A percentile compares a stretch with the other conserved stretches of the same genome.
These are phyloP conservation scores for Varanus salvator DNA, from an alignment of 2,113 vertebrate genomes.

Conservation along the genomic window DNA sequence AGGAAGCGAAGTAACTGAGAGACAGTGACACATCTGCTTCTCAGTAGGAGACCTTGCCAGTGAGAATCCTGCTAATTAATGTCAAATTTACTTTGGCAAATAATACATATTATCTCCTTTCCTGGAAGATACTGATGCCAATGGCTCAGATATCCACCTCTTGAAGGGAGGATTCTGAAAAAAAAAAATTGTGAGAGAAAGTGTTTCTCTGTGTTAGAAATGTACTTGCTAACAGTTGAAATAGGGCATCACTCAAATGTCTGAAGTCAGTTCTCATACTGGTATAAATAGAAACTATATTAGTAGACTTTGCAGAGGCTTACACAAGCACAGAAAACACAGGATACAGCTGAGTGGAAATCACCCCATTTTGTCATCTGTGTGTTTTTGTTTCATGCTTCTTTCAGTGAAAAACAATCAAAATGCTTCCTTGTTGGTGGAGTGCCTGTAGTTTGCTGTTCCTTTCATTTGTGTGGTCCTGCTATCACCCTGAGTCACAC, in stretches of 20 bases:
- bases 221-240: background rate
- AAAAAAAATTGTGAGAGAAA: background rate
- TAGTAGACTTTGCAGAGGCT: background rate
- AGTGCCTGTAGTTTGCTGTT: background rate
- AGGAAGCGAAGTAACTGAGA: constrained; percentile 67
- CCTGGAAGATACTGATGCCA: constrained; percentile 55
- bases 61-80: constrained; percentile 70
- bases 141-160: rapidly evolving
- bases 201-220: background rate
- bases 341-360: background rate
- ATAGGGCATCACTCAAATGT: background rate
- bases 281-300: constrained; percentile 7
- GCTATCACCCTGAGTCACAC: background rate
- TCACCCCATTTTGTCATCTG: background rate
- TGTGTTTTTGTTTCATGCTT: too few species aligned
- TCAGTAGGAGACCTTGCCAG: constrained; percentile 53
- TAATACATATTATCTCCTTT: constrained; percentile 62
- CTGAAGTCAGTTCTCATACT: background rate
- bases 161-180: rapidly evolving
- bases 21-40: constrained; percentile 63
- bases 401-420: background rate
- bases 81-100: constrained; percentile 73
- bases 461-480: background rate
- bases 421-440: too few species aligned
- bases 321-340: background rate